Conservation (phyloP, 1,140 invertebrate genomes). For the Drosophila arawakana region DNA sequence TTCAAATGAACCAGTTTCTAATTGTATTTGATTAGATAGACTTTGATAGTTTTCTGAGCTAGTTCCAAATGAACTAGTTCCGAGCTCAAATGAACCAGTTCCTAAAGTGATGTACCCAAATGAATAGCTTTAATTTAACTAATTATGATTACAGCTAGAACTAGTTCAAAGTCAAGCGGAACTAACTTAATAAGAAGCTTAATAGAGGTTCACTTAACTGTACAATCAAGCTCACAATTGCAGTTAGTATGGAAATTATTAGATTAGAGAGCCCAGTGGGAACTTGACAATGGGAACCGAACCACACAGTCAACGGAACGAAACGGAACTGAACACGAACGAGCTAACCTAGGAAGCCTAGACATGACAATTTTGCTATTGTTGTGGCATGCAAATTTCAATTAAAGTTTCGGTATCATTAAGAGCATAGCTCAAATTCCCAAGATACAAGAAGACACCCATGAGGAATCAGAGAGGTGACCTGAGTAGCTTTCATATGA, state of each 20-base stretch:
- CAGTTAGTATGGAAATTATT: constrained; percentile 25
- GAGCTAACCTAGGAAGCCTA: background rate
- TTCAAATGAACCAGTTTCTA: constrained; percentile 1
- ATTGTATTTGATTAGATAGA: no score
- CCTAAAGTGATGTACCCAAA: background rate
- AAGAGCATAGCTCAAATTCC: constrained; percentile 34
- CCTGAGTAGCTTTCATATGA: constrained; percentile 45
- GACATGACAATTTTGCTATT: constrained; percentile 51
- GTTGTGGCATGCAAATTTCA: constrained; percentile 63
- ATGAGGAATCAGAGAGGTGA: background rate
- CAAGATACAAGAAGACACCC: constrained; percentile 19
- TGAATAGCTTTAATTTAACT: background rate
- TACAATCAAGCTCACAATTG: constrained; percentile 6
- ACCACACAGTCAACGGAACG: background rate
- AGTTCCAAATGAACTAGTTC: background rate
- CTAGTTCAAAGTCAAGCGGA: constrained; percentile 10
- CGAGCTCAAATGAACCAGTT: background rate
- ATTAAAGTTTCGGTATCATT: constrained; percentile 50
- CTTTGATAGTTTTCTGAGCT: no score
- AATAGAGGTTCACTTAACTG: constrained; percentile 24
- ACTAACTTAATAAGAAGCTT: constrained; percentile 3
- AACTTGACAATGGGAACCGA: constrained; percentile 57
- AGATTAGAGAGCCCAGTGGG: constrained; percentile 38
- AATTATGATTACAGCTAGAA: constrained; percentile 14
- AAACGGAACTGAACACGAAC: constrained; percentile 27